These are phyloP conservation scores for Baryphthengus martii DNA, from an alignment of 2,113 vertebrate species.

Conservation along the genomic window DNA sequence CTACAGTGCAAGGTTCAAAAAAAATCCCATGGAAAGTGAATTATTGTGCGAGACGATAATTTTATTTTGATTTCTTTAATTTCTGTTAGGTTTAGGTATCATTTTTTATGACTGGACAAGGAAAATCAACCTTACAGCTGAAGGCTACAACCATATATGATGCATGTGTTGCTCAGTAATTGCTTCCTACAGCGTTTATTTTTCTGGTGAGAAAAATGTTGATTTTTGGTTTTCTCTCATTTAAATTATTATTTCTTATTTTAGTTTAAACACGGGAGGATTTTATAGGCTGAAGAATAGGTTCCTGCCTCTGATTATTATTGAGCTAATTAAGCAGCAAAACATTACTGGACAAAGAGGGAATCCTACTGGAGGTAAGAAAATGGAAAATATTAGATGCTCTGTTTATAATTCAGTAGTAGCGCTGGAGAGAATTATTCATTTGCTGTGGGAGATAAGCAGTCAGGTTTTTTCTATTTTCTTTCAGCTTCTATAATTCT, in stretches of 20 bases:
- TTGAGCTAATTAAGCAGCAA: neutral
- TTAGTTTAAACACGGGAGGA: neutral
- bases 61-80: neutral
- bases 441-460: neutral
- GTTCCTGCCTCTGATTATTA: neutral
- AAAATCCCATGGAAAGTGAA: neutral
- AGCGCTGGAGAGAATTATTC: neutral
- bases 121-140: neutral
- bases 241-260: neutral
- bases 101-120: neutral
- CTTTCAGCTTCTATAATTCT: neutral
- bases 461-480: neutral
- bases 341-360: neutral
- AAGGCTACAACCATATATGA: neutral
- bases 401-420: neutral
- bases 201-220: neutral
- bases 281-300: neutral
- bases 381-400: neutral
- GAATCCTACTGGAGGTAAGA: neutral
- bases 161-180: neutral
- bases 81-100: neutral
- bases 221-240: neutral
- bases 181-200: neutral
- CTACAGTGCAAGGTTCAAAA: neutral
- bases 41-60: neutral